Percentiles rank a stretch among this genome's conserved stretches.
Evolutionary conservation across 2,113 vertebrate species (phyloP).

Genomic region (Artemisiospiza belli): DNA sequence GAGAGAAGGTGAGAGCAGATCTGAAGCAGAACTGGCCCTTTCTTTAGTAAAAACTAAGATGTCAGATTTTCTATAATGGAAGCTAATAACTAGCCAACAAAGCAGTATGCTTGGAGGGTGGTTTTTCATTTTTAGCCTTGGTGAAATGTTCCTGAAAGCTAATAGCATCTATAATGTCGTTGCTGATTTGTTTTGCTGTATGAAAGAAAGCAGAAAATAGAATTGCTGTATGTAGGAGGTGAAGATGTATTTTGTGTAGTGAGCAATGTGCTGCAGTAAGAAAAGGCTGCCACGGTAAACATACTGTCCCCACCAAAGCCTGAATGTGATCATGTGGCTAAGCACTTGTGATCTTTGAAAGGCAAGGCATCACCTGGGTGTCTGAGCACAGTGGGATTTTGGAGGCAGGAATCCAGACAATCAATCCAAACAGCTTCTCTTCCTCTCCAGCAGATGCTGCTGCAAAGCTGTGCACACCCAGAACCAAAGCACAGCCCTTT

Average conservation of each 20-base stretch:
- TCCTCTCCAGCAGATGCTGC: rapidly evolving
- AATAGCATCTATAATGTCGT: neutral
- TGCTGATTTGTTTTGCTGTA: constrained; percentile 43
- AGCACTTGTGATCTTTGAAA: neutral
- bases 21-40: neutral
- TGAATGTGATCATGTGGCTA: neutral
- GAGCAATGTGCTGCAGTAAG: neutral
- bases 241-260: neutral
- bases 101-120: neutral
- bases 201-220: constrained; percentile 53
- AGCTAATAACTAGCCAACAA: neutral
- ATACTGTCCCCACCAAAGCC: neutral
- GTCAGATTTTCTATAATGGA: neutral
- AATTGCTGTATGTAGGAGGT: constrained; percentile 35
- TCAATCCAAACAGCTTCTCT: neutral
- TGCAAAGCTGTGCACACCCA: rapidly evolving
- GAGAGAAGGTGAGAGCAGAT: neutral
- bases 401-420: neutral
- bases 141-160: constrained; percentile 38
- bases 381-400: neutral
- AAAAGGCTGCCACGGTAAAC: neutral
- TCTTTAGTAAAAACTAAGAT: neutral
- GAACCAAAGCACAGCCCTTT: neutral
- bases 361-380: neutral
- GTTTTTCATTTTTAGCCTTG: neutral